Evolutionary conservation across 2,113 vertebrate species (phyloP), one percentile per base, ranked within the genome.

Genomic region (Pachypanchax playfairii): DNA sequence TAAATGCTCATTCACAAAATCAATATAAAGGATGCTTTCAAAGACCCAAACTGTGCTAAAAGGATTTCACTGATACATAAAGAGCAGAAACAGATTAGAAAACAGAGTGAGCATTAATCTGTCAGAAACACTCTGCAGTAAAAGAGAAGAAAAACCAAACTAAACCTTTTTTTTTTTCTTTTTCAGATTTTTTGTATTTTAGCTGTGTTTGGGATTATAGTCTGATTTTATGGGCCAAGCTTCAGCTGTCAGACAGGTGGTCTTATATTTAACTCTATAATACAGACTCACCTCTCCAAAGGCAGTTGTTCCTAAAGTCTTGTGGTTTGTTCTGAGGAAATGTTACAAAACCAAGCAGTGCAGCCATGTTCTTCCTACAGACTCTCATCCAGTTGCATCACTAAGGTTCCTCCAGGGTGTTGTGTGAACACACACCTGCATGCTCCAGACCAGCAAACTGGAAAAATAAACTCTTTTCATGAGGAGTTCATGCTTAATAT

Each of bases 31-130:
- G 5, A 17, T 4, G 8, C 2, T n/a, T 44, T 58, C 9, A 18
- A 0, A 14, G n/a, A 21, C 15, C 0, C 42, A 5, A 31, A 47
- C 14, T 38, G 44, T 28, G n/a, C 46, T 36, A 17, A 46, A 26
- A 61, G 22, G 9, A 33, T 50, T 42, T 42, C 38, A 31, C 35
- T 28, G 47, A 15, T 24, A 28, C 43, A 50, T n/a, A 29, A 36
- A 48, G 24, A 48, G 47, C 43, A 62, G 13, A 41, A 36, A 36
- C 12, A 36, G 22, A 42, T 6, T 1, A 35, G 29, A 35, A 25
- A 17, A 22, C n/a, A 29, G 28, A 17, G 58, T 4, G 5, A 4
- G 0, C 12, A 63, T 63, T n/a, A 41, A 8, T 42, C 46, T 25
- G 4, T 24, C 35, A 14, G 9, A 13, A 12, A 14, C 15, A 11